Conservation (phyloP, 2,797 vertebrate genomes). For the Enteromius treurensis region DNA sequence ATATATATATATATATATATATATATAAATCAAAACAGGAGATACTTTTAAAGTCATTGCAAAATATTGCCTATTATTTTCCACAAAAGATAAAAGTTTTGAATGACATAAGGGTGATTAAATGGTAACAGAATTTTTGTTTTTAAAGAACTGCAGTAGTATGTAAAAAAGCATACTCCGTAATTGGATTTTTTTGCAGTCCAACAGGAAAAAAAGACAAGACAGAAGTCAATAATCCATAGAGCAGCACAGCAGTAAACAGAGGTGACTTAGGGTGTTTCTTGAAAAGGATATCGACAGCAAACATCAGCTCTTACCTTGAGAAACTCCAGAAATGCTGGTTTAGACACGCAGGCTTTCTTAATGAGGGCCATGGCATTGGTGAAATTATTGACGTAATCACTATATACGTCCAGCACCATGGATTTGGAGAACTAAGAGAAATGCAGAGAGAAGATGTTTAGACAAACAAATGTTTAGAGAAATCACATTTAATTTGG, state of each 20-base stretch:
- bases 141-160: neutral
- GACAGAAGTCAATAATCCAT: neutral
- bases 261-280: conserved; percentile 5
- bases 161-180: neutral
- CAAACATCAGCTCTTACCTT: conserved; percentile 80
- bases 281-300: neutral
- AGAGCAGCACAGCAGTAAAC: neutral
- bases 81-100: neutral
- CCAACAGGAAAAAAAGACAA: neutral
- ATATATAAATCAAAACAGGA: neutral
- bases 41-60: neutral
- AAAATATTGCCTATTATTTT: neutral
- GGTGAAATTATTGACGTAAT: conserved; percentile 98
- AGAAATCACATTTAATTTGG: conserved; percentile 9
- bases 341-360: conserved; percentile 93
- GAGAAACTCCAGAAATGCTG: conserved; percentile 92
- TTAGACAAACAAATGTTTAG: neutral
- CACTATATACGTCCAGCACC: conserved; percentile 94
- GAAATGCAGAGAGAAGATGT: conserved; percentile 42
- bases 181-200: neutral
- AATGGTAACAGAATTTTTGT: neutral
- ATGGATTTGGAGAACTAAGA: conserved; percentile 95
- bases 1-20: no score
- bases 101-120: neutral
- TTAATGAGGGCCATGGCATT: conserved; percentile 94